Conservation (phyloP, 2,888 invertebrate genomes). For the Athetis lepigone region DNA sequence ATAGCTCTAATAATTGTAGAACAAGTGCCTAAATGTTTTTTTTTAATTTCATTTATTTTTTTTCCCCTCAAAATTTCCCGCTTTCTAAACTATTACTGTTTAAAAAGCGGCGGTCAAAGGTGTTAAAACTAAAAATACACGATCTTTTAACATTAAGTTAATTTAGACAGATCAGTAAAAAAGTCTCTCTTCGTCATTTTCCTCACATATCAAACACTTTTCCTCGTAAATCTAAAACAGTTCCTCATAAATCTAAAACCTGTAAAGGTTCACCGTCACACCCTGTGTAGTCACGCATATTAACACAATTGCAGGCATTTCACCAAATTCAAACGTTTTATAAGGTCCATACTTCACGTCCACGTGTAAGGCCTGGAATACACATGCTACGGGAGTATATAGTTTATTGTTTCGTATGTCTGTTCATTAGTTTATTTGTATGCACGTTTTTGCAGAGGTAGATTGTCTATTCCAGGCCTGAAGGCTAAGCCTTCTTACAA, state of each 20-base stretch:
- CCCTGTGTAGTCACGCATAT: slow-evolving; percentile 42
- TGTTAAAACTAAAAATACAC: neutral
- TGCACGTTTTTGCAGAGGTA: slow-evolving; percentile 15
- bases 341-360: neutral
- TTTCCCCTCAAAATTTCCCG: too few species aligned
- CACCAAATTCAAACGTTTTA: neutral
- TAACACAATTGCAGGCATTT: slow-evolving; percentile 1
- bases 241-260: slow-evolving; percentile 18
- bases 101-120: slow-evolving; percentile 15
- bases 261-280: slow-evolving; percentile 2
- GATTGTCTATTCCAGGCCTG: slow-evolving; percentile 16
- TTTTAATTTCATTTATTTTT: too few species aligned
- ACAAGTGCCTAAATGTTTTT: neutral
- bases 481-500: slow-evolving; percentile 7
- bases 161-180: too few species aligned
- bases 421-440: slow-evolving; percentile 15
- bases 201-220: too few species aligned
- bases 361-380: slow-evolving; percentile 22
- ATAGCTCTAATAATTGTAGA: neutral
- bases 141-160: neutral
- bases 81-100: neutral
- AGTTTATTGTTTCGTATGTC: too few species aligned
- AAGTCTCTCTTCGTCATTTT: too few species aligned
- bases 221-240: too few species aligned
- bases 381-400: slow-evolving; percentile 22